Evolutionary conservation across 92 coral and sea anemone genomes (phyloP), one percentile per base, ranked within the genome.

Genomic region (Scolanthus callimorphus): DNA sequence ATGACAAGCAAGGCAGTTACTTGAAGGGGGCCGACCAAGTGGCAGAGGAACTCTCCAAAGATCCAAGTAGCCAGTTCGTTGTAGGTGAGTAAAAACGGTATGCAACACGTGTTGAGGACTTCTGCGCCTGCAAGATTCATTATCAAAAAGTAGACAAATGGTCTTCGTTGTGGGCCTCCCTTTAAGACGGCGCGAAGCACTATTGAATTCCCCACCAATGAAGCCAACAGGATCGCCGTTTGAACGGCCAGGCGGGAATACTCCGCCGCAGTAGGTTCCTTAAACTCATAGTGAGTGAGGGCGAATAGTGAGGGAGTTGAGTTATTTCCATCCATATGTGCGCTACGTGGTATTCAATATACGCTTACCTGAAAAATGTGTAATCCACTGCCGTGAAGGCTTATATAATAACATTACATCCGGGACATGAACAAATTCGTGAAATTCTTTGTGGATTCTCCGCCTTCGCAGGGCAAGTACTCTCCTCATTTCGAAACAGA

Each of bases 111-210:
- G 49, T 37, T 71, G n/a, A 79, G n/a, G 15, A 79, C 28, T 54
- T 79, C 85, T 3, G 79, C 85, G 9, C 59, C 19, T 17, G 85
- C 80, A 51, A 79, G 64, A 56, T 79, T 79, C 20, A 65, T 56
- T 23, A 79, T 75, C 51, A 79, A 65, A 17, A 39, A 34, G 69
- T 79, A 79, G 0, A 80, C 47, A 41, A 79, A 34, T 2, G 74
- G 85, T 13, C 27, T 71, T 10, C 55, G 49, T 53, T 20, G 25
- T 29, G 80, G 74, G 3, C 50, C 30, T 17, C 51, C 17, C 30
- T 65, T 6, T n/a, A n/a, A n/a, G 10, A 79, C 74, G 0, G 85
- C 78, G 49, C 65, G 63, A 11, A 60, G 57, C 1, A 79, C 41
- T 27, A 79, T 31, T 10, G 63, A 47, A 70, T 79, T 79, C 0